A percentile compares a stretch with the other conserved stretches of the same genome.
These are phyloP conservation scores for Zonotrichia leucophrys DNA, from an alignment of 2,113 vertebrate genomes.

Conservation along the genomic window DNA sequence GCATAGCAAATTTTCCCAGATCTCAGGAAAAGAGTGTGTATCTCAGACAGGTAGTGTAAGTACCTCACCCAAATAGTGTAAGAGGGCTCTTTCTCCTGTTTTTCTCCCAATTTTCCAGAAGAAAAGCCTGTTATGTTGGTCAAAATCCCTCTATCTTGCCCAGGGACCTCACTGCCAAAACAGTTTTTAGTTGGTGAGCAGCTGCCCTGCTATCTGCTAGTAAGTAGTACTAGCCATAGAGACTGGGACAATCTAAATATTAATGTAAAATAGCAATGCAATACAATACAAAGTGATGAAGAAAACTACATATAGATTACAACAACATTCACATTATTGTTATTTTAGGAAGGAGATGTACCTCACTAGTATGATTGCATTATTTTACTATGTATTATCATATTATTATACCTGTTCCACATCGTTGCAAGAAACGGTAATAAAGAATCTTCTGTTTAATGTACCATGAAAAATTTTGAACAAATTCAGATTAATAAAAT, in stretches of 20 bases:
- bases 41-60: neutral
- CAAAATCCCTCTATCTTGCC: neutral
- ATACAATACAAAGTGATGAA: neutral
- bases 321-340: neutral
- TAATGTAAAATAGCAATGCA: neutral
- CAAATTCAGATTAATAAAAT: neutral
- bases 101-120: neutral
- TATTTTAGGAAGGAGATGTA: neutral
- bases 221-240: neutral
- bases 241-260: neutral
- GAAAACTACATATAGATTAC: neutral
- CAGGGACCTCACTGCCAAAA: neutral
- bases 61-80: neutral
- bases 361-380: neutral
- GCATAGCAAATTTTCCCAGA: neutral
- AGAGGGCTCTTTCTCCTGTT: neutral
- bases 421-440: neutral
- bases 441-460: neutral
- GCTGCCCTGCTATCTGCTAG: neutral
- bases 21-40: neutral
- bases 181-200: neutral
- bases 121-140: accelerated
- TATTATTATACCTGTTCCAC: neutral
- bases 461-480: neutral
- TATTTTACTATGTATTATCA: neutral